Evolutionary conservation across 2,888 invertebrate species (phyloP).

Genomic region (Drosophila kambysellisi): DNA sequence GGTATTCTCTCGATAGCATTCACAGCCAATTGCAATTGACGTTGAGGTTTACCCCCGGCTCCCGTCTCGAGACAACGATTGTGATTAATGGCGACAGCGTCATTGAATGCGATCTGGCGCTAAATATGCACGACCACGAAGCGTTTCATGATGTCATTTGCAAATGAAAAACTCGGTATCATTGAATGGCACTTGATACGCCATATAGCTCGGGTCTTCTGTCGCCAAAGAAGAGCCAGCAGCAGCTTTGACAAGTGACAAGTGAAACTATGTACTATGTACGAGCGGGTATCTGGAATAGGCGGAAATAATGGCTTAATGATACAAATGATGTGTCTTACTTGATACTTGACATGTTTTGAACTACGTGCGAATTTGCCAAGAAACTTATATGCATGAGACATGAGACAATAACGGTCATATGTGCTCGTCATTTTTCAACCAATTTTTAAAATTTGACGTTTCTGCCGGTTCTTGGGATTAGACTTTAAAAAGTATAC

Average conservation of each 20-base stretch:
- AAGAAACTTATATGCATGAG: slow-evolving; percentile 26
- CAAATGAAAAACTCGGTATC: slow-evolving; percentile 42
- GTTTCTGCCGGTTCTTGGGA: slow-evolving; percentile 1
- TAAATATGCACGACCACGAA: slow-evolving; percentile 57
- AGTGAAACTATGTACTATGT: slow-evolving; percentile 56
- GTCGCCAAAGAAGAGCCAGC: slow-evolving; percentile 24
- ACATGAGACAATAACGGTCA: slow-evolving; percentile 13
- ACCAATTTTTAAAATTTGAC: background rate
- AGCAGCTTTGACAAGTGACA: slow-evolving; percentile 56
- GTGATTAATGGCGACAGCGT: slow-evolving; percentile 76
- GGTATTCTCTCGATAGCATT: slow-evolving; percentile 37
- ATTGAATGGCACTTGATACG: slow-evolving; percentile 64
- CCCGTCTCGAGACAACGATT: slow-evolving; percentile 50
- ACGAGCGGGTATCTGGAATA: slow-evolving; percentile 43
- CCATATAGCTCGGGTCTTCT: slow-evolving; percentile 36
- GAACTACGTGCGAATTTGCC: slow-evolving; percentile 62
- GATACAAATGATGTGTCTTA: slow-evolving; percentile 70
- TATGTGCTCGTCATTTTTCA: slow-evolving; percentile 36
- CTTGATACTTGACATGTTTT: slow-evolving; percentile 57
- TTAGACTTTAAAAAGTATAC: slow-evolving; percentile 1
- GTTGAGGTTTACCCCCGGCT: slow-evolving; percentile 33
- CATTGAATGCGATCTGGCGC: slow-evolving; percentile 75
- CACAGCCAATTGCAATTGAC: slow-evolving; percentile 56
- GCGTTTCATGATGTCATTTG: slow-evolving; percentile 66
- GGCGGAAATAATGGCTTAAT: slow-evolving; percentile 79